Percentiles rank a stretch among this genome's conserved stretches.
These are phyloP conservation scores for Enteromius viviparus DNA, from an alignment of 2,797 vertebrate genomes.

Conservation along the genomic window DNA sequence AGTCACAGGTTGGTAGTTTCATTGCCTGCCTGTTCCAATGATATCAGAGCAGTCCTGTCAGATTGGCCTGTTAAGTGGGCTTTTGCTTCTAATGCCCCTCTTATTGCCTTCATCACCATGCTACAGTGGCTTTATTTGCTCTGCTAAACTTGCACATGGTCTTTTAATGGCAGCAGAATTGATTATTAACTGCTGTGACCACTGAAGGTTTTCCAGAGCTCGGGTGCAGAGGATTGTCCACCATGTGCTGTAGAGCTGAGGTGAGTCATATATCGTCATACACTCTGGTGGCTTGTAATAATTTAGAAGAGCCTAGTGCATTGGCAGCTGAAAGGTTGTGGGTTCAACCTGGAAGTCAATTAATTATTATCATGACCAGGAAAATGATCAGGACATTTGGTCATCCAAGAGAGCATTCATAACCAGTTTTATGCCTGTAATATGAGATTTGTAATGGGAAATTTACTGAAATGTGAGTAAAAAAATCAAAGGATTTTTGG, in stretches of 20 bases:
- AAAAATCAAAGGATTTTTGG: background rate
- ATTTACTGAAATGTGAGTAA: background rate
- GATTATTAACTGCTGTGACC: conserved; percentile 59
- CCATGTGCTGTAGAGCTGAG: background rate
- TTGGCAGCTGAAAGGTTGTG: background rate
- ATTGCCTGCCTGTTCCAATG: conserved; percentile 26
- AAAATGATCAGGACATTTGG: background rate
- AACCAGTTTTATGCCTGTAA: background rate
- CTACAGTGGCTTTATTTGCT: conserved; percentile 44
- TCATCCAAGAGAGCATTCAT: background rate
- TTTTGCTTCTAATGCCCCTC: conserved; percentile 26
- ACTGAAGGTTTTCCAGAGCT: background rate
- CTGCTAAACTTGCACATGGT: conserved; percentile 59
- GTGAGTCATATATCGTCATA: background rate
- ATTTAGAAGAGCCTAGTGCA: background rate
- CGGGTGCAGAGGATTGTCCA: conserved; percentile 24
- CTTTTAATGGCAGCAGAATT: conserved; percentile 65
- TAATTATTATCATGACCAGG: background rate
- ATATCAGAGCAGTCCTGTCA: conserved; percentile 12
- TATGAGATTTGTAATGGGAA: background rate
- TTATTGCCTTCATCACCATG: conserved; percentile 37
- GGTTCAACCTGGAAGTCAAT: background rate
- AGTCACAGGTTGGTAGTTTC: conserved; percentile 35
- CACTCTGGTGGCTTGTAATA: background rate
- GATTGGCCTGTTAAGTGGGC: conserved; percentile 32